Conservation (phyloP, 2,888 invertebrate species). For the Penaeus monodon region DNA sequence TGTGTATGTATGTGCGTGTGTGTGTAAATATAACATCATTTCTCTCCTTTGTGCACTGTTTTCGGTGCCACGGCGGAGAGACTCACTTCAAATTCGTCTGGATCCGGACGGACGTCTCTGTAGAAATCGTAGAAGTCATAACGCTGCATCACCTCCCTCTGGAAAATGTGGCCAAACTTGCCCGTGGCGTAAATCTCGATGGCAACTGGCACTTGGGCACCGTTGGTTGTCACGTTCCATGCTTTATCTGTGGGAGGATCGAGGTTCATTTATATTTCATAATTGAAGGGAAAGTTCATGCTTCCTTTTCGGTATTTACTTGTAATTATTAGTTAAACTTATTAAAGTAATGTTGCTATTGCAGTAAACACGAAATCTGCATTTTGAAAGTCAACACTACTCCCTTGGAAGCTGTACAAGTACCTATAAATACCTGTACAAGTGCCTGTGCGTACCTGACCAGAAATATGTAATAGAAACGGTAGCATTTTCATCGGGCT, state of each 20-base stretch:
- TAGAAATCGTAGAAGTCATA: slow-evolving; percentile 49
- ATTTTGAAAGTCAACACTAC: not conserved
- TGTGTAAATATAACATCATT: too few relatives aligned
- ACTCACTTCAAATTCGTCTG: slow-evolving; percentile 22
- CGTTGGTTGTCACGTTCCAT: slow-evolving; percentile 21
- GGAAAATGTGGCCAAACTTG: slow-evolving; percentile 9
- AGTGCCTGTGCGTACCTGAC: slow-evolving; percentile 29
- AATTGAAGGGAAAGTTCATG: too few relatives aligned
- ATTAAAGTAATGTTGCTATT: too few relatives aligned
- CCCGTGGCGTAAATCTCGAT: slow-evolving; percentile 22
- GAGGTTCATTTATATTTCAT: too few relatives aligned
- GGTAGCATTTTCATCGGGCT: not conserved
- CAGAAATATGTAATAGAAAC: slow-evolving; percentile 33
- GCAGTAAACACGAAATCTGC: not conserved
- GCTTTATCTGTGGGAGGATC: not conserved
- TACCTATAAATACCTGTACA: not conserved
- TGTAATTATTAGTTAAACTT: too few relatives aligned
- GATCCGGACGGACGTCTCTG: slow-evolving; percentile 33
- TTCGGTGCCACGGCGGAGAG: too few relatives aligned
- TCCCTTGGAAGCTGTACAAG: too few relatives aligned
- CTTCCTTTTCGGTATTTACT: too few relatives aligned
- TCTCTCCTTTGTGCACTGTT: too few relatives aligned
- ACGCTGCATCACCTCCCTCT: slow-evolving; percentile 18
- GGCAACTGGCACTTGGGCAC: slow-evolving; percentile 30
- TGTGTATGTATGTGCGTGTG: too few relatives aligned